Evolutionary conservation across 2,888 invertebrate species (phyloP).

Genomic region (Nematopogon swammerdamellus): DNA sequence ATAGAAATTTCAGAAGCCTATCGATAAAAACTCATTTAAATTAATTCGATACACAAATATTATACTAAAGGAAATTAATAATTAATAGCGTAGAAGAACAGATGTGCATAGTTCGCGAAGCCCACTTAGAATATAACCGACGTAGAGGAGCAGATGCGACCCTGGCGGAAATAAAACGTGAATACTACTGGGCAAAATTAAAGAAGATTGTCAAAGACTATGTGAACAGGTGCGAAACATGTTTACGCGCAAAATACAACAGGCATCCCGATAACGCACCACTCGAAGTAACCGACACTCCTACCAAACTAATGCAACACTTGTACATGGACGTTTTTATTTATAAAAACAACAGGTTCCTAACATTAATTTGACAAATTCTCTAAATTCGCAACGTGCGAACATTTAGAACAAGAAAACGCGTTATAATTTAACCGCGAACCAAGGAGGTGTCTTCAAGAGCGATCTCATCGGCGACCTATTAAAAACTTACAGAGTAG

Average conservation of each 20-base stretch:
- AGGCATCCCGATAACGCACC: background rate
- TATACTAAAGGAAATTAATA: background rate
- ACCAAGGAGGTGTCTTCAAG: background rate
- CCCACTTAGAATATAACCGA: slow-evolving; percentile 14
- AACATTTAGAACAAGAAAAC: background rate
- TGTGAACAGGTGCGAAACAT: background rate
- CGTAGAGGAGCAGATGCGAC: slow-evolving; percentile 6
- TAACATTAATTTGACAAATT: slow-evolving; percentile 1
- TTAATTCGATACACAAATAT: background rate
- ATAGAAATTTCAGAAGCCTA: background rate
- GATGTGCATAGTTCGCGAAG: too few relatives aligned
- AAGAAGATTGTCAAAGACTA: background rate
- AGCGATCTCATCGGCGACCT: background rate
- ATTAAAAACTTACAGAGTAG: background rate
- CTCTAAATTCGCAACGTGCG: slow-evolving; percentile 1
- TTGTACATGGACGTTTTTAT: background rate
- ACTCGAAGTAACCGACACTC: background rate
- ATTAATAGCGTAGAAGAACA: too few relatives aligned
- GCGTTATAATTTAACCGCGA: background rate
- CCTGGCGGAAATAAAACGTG: background rate
- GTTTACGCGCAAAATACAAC: background rate
- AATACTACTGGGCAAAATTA: slow-evolving; percentile 1
- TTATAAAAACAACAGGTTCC: background rate
- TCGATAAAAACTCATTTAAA: background rate
- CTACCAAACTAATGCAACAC: background rate